phyloP scores from a whole-genome alignment of 2,888 invertebrate species.

The Ectropis crepuscularia region DNA sequence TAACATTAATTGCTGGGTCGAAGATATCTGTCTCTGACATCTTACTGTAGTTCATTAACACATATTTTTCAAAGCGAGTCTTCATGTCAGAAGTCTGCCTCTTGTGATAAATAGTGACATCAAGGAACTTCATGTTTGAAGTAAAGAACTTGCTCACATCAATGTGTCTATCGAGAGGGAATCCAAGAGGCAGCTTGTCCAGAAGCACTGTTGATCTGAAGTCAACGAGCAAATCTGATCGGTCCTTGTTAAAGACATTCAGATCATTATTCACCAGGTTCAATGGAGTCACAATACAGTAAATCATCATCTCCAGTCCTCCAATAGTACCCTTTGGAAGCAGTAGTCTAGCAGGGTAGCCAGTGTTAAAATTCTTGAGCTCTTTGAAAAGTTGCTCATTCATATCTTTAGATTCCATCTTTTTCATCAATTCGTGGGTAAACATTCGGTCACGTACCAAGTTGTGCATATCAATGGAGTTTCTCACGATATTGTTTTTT shows the following conservation, averaged over 20 bases:
- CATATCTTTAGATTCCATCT: slow-evolving; percentile 80
- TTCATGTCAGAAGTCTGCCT: slow-evolving; percentile 76
- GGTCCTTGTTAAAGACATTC: slow-evolving; percentile 69
- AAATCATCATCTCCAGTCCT: slow-evolving; percentile 87
- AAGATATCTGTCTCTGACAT: slow-evolving; percentile 60
- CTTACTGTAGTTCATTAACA: slow-evolving; percentile 65
- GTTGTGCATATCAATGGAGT: slow-evolving; percentile 87
- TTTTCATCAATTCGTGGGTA: slow-evolving; percentile 86
- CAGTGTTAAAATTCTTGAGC: slow-evolving; percentile 82
- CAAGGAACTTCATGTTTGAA: slow-evolving; percentile 88
- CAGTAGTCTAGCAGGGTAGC: slow-evolving; percentile 89
- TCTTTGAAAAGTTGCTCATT: slow-evolving; percentile 66
- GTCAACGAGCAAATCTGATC: slow-evolving; percentile 72
- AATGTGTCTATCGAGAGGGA: slow-evolving; percentile 89
- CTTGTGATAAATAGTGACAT: slow-evolving; percentile 87
- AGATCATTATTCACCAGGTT: slow-evolving; percentile 72
- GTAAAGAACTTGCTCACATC: slow-evolving; percentile 85
- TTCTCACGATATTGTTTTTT: slow-evolving; percentile 86
- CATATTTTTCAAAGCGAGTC: slow-evolving; percentile 70
- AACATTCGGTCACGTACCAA: slow-evolving; percentile 87
- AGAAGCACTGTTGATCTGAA: slow-evolving; percentile 74
- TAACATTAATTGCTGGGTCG: slow-evolving; percentile 56
- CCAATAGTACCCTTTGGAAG: slow-evolving; percentile 88
- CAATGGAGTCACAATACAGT: slow-evolving; percentile 86
- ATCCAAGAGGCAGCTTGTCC: slow-evolving; percentile 88